A percentile compares a stretch with the other conserved stretches of the same genome.
These are phyloP conservation scores for Chymomyza fuscimana DNA, from an alignment of 2,888 invertebrate genomes.

Conservation along the genomic window DNA sequence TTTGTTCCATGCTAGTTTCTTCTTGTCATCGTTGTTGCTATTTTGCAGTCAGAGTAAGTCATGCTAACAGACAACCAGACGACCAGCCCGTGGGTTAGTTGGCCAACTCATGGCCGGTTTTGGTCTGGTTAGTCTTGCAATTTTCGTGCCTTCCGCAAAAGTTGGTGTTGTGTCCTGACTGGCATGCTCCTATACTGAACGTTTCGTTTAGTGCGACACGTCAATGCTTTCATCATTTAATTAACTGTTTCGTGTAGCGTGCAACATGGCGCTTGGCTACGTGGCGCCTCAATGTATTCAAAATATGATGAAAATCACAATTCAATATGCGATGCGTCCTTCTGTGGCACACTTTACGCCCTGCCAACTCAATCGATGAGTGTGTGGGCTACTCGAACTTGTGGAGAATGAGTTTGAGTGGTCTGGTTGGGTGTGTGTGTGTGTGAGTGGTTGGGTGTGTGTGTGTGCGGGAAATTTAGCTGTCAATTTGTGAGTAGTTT, in stretches of 20 bases:
- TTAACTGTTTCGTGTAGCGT: constrained; percentile 65
- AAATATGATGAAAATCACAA: constrained; percentile 56
- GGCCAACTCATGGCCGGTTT: background rate
- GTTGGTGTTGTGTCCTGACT: constrained; percentile 30
- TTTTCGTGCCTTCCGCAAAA: constrained; percentile 4
- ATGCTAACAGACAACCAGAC: background rate
- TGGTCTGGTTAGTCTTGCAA: background rate
- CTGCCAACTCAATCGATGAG: constrained; percentile 58
- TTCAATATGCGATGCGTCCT: constrained; percentile 42
- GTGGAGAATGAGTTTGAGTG: constrained; percentile 19
- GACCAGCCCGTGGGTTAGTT: background rate
- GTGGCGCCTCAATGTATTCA: constrained; percentile 10
- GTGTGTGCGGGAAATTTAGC: constrained; percentile 62
- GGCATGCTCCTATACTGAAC: background rate
- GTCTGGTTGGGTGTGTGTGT: constrained; percentile 13
- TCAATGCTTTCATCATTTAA: constrained; percentile 74
- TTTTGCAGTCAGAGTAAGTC: background rate
- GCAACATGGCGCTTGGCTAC: constrained; percentile 23
- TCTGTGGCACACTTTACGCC: constrained; percentile 23
- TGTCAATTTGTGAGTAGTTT: constrained; percentile 42
- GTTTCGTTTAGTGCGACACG: constrained; percentile 56
- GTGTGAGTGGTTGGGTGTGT: background rate
- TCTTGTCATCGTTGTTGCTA: background rate
- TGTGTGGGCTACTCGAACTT: background rate
- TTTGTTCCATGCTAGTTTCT: background rate